Conservation (phyloP, 2,888 invertebrate species). For the Pammene fasciana region DNA sequence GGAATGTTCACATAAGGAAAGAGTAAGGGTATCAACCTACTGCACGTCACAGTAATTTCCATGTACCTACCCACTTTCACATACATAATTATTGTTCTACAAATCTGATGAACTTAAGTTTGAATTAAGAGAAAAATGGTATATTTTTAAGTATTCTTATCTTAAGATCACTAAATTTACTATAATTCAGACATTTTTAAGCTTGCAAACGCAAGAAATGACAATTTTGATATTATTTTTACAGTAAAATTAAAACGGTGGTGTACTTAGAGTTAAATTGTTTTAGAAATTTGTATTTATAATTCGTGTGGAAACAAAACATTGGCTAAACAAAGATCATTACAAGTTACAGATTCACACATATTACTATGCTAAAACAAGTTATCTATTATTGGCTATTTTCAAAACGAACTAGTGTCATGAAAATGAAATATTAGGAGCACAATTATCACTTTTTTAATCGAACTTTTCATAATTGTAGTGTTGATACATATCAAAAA, state of each 20-base stretch:
- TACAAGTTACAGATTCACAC: not conserved
- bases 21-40: not conserved
- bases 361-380: not conserved
- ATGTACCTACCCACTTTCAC: not conserved
- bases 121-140: not conserved
- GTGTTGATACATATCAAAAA: not conserved
- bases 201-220: slow-evolving; percentile 13
- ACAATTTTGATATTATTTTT: slow-evolving; percentile 23
- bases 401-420: not conserved
- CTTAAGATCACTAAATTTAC: not conserved
- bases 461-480: not conserved
- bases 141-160: slow-evolving; percentile 1
- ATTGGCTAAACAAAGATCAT: no score
- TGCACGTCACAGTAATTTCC: not conserved
- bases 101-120: not conserved
- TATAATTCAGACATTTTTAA: not conserved
- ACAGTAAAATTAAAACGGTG: not conserved
- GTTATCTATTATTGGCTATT: not conserved
- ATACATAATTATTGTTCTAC: not conserved
- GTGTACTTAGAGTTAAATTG: not conserved
- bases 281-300: not conserved
- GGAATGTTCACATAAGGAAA: slow-evolving; percentile 35
- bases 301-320: not conserved
- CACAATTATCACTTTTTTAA: no score
- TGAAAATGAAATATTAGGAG: no score